These are phyloP conservation scores for Leptopterna dolabrata DNA, from an alignment of 2,888 invertebrate genomes.

Conservation along the genomic window DNA sequence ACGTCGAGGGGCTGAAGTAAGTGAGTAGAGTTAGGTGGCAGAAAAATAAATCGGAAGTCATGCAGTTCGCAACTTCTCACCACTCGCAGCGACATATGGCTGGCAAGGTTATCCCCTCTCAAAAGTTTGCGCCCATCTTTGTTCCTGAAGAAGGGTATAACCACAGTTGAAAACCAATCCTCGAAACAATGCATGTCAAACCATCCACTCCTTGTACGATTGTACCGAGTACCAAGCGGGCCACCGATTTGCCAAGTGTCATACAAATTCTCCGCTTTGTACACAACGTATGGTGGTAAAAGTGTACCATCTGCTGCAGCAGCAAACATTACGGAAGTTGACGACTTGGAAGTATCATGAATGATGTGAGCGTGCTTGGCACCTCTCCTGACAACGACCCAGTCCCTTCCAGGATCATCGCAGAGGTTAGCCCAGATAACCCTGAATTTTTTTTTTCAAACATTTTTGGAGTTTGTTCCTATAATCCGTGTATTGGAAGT, in stretches of 20 bases:
- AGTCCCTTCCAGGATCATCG: not conserved
- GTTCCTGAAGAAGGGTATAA: constrained; percentile 61
- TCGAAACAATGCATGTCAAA: constrained; percentile 64
- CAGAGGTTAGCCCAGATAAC: not conserved
- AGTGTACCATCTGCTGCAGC: constrained; percentile 65
- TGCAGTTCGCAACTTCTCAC: not conserved
- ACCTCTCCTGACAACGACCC: not conserved
- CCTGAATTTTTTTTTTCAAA: not conserved
- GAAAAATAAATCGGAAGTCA: constrained; percentile 61
- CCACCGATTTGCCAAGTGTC: constrained; percentile 66
- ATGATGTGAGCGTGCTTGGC: not conserved
- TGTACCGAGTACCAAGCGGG: constrained; percentile 63
- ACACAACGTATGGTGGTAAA: too few relatives aligned
- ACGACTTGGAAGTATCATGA: not conserved
- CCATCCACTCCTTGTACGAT: constrained; percentile 66
- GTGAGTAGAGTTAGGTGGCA: constrained; percentile 36
- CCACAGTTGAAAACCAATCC: constrained; percentile 64
- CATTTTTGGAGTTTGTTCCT: not conserved
- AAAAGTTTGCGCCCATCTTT: constrained; percentile 62
- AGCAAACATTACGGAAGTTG: constrained; percentile 61
- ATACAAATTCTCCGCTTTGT: constrained; percentile 64
- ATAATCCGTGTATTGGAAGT: not conserved
- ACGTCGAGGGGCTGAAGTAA: constrained; percentile 63
- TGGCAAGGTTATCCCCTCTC: constrained; percentile 65
- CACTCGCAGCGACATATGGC: constrained; percentile 60